Evolutionary conservation across 2,113 vertebrate species (phyloP).

Genomic region (Macquaria australasica): DNA sequence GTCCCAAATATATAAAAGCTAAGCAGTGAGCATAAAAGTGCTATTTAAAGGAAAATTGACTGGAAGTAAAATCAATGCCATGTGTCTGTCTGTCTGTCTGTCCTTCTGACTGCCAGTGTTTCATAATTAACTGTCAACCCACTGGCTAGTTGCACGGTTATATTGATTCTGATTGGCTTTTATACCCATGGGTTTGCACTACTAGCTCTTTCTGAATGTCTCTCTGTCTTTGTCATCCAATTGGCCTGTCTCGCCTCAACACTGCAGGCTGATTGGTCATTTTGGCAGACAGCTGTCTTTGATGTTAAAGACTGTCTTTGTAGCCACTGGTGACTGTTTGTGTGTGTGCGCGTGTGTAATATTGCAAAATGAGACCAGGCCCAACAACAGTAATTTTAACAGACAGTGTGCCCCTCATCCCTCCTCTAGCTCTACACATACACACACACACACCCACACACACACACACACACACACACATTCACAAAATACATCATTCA

Average conservation of each 20-base stretch:
- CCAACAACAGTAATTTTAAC: slow-evolving; percentile 26
- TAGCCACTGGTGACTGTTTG: not conserved
- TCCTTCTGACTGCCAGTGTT: slow-evolving; percentile 36
- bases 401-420: slow-evolving; percentile 12
- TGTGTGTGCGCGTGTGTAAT: not conserved
- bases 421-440: not conserved
- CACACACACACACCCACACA: not conserved
- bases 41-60: slow-evolving; percentile 42
- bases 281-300: slow-evolving; percentile 47
- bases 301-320: slow-evolving; percentile 37
- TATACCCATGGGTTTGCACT: slow-evolving; percentile 36
- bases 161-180: slow-evolving; percentile 61
- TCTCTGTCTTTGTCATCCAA: slow-evolving; percentile 52
- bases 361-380: slow-evolving; percentile 14
- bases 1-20: slow-evolving; percentile 31
- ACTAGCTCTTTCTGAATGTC: slow-evolving; percentile 25
- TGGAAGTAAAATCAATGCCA: slow-evolving; percentile 26
- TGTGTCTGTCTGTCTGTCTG: slow-evolving; percentile 24
- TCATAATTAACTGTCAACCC: slow-evolving; percentile 50
- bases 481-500: slow-evolving; percentile 18
- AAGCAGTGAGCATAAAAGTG: slow-evolving; percentile 28
- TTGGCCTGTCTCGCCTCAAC: slow-evolving; percentile 10
- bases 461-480: not conserved
- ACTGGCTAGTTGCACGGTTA: slow-evolving; percentile 42
- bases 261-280: slow-evolving; percentile 49